Base-by-base conservation (phyloP, 2,888 invertebrate genomes). In the Parthenolecanium corni region DNA sequence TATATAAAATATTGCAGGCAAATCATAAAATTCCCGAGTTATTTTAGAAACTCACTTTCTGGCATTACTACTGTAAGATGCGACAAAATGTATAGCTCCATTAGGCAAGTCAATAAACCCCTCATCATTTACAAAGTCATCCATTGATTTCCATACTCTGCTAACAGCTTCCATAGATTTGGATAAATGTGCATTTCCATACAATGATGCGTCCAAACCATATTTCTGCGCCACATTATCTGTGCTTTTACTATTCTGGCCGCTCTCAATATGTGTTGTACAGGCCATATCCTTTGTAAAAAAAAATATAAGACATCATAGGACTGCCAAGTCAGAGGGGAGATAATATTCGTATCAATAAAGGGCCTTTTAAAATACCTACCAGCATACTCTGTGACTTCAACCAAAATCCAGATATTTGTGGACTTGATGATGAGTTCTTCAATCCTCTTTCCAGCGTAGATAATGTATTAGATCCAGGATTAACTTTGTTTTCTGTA, bases 191-290 rank as follows among this genome's bases (percentile, higher is more conserved):
- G 58, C 18, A 3, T 62, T 54, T 16, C 64, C 64, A 53, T 69
- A 69, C 51, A 69, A 57, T 31, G 66, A 65, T 24, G 68, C 54
- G 61, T 68, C 68, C 38, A 69, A 42, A 14, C 69, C 69, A 38
- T 67, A 66, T 21, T 66, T 64, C 38, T 66, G 67, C 20, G 69
- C 69, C 5, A 69, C 57, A 25, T 62, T 25, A 25, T 46, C 53
- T 16, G 42, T 53, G 1, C 44, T 31, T 12, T 20, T n/a, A 25
- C 47, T 46, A 31, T 24, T 46, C n/a, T 21, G n/a, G 18, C 25
- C 40, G n/a, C 16, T 46, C 2, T 38, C 62, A 21, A 46, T 38
- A 38, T 63, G 53, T 18, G 54, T 18, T 31, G 53, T 46, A 18
- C 38, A 63, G 23, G 46, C 54, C 2, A 63, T 47, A 24, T 63